These are phyloP conservation scores for Calcarius lapponicus DNA, from an alignment of 2,797 vertebrate species.

Conservation along the genomic window DNA sequence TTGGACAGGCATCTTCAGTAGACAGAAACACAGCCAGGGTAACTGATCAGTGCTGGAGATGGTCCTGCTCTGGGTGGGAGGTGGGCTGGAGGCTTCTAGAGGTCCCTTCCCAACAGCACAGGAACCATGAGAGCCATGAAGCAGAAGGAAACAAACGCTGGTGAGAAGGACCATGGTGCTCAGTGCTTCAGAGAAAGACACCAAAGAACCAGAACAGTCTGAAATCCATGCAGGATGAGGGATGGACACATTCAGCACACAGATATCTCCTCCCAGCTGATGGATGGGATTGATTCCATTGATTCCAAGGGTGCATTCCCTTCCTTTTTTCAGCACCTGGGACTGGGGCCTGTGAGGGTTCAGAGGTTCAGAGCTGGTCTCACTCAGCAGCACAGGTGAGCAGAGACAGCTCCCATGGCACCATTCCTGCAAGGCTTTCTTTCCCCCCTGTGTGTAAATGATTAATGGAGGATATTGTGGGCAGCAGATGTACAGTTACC, in stretches of 20 bases:
- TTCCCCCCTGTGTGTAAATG: conserved; percentile 36
- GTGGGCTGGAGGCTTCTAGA: background rate
- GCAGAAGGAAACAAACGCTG: background rate
- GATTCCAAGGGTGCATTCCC: background rate
- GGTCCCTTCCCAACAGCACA: background rate
- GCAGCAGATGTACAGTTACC: conserved; percentile 60
- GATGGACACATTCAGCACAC: background rate
- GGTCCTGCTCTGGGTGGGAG: background rate
- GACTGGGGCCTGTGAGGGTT: background rate
- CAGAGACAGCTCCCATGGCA: background rate
- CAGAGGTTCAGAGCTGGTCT: background rate
- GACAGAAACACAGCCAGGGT: background rate
- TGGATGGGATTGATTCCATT: background rate
- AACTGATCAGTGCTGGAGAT: background rate
- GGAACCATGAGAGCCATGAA: background rate
- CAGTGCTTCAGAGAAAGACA: background rate
- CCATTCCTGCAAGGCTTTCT: background rate
- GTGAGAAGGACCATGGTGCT: background rate
- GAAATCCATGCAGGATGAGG: background rate
- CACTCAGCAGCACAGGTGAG: background rate
- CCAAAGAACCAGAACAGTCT: background rate
- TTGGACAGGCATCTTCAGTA: fast-evolving
- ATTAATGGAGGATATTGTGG: conserved; percentile 59
- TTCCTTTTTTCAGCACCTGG: background rate
- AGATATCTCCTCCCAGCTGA: background rate